Evolutionary conservation across 2,888 invertebrate species (phyloP).

Genomic region (Antheraea yamamai): DNA sequence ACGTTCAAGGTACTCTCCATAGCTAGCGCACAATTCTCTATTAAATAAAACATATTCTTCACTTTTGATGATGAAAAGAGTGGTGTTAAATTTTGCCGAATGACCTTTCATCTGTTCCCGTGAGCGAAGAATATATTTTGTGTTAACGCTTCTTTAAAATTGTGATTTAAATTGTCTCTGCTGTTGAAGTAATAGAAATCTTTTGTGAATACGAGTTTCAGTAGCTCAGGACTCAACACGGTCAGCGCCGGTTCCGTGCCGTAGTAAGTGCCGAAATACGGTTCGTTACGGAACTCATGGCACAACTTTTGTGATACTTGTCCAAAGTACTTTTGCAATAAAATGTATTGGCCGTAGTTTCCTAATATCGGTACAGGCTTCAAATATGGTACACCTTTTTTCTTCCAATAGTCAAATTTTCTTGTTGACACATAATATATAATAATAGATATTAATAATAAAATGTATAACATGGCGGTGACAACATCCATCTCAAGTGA

Average conservation of each 20-base stretch:
- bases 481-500: background rate
- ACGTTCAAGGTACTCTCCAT: background rate
- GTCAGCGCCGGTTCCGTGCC: conserved; percentile 58
- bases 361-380: conserved; percentile 50
- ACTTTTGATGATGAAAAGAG: conserved; percentile 59
- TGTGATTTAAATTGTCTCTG: conserved; percentile 48
- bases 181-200: conserved; percentile 56
- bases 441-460: background rate
- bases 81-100: conserved; percentile 55
- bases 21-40: conserved; percentile 29
- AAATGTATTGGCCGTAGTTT: conserved; percentile 48
- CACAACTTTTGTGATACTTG: conserved; percentile 43
- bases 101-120: conserved; percentile 58
- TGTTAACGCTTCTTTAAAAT: conserved; percentile 41
- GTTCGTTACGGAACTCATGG: conserved; percentile 41
- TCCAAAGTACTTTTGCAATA: conserved; percentile 38
- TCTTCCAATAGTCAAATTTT: conserved; percentile 51
- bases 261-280: conserved; percentile 55
- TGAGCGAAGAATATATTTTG: conserved; percentile 48
- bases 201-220: conserved; percentile 49
- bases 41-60: conserved; percentile 59
- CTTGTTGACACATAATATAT: conserved; percentile 10
- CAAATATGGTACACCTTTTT: conserved; percentile 42
- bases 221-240: conserved; percentile 48
- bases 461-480: background rate